Evolutionary conservation across 2,113 vertebrate species (phyloP), one percentile per base, ranked within the genome.

Genomic region (Mola mola): DNA sequence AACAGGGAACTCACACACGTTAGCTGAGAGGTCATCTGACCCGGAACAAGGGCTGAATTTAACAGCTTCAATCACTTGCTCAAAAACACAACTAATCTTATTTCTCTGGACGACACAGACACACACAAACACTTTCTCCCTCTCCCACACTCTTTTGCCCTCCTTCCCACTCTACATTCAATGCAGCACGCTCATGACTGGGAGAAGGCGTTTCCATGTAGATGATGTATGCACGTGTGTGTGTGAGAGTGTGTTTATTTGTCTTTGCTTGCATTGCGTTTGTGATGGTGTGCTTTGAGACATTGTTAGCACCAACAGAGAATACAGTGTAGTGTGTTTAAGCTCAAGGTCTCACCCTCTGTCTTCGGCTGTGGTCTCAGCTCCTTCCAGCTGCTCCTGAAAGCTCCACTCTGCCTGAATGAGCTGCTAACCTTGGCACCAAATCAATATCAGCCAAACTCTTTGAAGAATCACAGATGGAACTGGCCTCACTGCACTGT

Each of bases 391-490:
- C 89, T 89, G 91, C 89, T 90, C 90, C 91, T 88, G 89, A 91
- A 91, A 91, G 89, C 92, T 88, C 82, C 88, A 89, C 90, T 91
- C 89, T 88, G 89, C 86, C 88, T 91, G 90, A 92, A 91, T 89
- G 89, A 90, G 90, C 87, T 81, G 87, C 89, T 89, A 91, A 91
- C 92, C 92, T 92, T 92, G 92, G 92, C 92, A 92, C 87, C 90
- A 91, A 93, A 93, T 93, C 92, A 92, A 93, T 93, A 92, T 84
- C 83, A 92, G 90, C 89, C 91, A 91, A 93, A 92, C 87, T 92
- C 91, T 92, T 93, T 93, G 91, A 93, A 92, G 91, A 92, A 93
- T 91, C 91, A 91, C 91, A 93, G 90, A 92, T 91, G 91, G 91
- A 92, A 92, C 91, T 90, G 88, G 91, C 88, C 87, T 87, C 76